Evolutionary conservation across 2,113 vertebrate species (phyloP).

Genomic region (Gymnobelideus leadbeateri): DNA sequence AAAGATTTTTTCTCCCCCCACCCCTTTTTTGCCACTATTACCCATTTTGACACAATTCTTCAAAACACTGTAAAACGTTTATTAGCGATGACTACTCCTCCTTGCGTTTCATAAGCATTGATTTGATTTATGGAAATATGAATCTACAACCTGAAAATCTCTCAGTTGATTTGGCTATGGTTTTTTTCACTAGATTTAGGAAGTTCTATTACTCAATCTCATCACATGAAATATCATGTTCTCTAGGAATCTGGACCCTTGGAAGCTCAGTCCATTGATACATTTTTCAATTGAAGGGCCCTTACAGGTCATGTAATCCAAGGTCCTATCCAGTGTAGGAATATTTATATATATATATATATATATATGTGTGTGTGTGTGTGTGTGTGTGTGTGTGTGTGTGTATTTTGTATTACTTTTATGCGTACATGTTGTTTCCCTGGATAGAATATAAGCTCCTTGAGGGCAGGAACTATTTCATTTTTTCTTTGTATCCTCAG

Average conservation of each 20-base stretch:
- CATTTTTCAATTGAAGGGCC: too few relatives aligned
- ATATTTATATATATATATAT: too few relatives aligned
- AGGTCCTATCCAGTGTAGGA: too few relatives aligned
- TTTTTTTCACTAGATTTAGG: not conserved
- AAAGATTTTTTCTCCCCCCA: not conserved
- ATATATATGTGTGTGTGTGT: too few relatives aligned
- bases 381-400: too few relatives aligned
- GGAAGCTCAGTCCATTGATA: too few relatives aligned
- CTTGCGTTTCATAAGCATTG: slow-evolving; percentile 3
- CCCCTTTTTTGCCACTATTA: not conserved
- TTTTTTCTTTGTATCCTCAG: not conserved
- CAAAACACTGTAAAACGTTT: not conserved
- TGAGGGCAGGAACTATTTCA: not conserved
- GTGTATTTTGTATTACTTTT: too few relatives aligned
- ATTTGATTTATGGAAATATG: not conserved
- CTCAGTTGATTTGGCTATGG: not conserved
- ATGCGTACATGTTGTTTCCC: too few relatives aligned
- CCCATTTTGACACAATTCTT: slow-evolving; percentile 27
- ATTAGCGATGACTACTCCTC: not conserved
- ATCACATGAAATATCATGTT: not conserved
- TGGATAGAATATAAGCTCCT: not conserved
- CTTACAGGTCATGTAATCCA: too few relatives aligned
- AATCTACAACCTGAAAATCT: not conserved
- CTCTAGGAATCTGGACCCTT: not conserved
- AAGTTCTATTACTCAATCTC: not conserved